Conservation (phyloP, 2,888 invertebrate genomes). For the Argynnis bischoffii region DNA sequence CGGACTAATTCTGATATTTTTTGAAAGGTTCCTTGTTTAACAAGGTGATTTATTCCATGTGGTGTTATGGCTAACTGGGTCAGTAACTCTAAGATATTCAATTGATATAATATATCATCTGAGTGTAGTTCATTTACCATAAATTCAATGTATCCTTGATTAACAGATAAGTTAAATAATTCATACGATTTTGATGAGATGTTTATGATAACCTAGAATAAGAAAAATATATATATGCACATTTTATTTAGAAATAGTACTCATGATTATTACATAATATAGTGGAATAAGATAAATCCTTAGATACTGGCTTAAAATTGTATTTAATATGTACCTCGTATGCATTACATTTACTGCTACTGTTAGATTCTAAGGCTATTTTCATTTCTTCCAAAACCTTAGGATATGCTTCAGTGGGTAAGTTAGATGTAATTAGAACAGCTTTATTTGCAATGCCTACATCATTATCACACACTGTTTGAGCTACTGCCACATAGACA, state of each 20-base stretch:
- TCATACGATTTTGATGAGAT: constrained; percentile 83
- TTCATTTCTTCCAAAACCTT: constrained; percentile 81
- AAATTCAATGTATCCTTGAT: constrained; percentile 84
- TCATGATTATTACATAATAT: not conserved
- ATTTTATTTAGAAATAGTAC: not conserved
- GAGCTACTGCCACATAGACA: constrained; percentile 80
- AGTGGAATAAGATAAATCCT: too few species aligned
- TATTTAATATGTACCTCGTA: constrained; percentile 80
- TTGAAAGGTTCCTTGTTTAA: constrained; percentile 85
- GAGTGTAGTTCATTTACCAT: constrained; percentile 86
- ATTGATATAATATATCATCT: constrained; percentile 88
- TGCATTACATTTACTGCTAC: constrained; percentile 85
- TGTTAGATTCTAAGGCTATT: constrained; percentile 80
- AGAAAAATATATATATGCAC: constrained; percentile 12
- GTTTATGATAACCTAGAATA: constrained; percentile 83
- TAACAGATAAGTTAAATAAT: constrained; percentile 82
- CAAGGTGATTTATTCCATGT: constrained; percentile 88
- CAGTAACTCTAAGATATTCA: constrained; percentile 91
- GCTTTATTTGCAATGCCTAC: constrained; percentile 84
- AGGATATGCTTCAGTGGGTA: constrained; percentile 78
- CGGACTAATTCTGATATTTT: constrained; percentile 84
- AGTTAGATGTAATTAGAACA: constrained; percentile 76
- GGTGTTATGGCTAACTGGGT: constrained; percentile 86
- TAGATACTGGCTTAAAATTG: too few species aligned
- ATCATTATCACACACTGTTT: constrained; percentile 83